Evolutionary conservation across 64 coral and sea anemone genomes (phyloP), one percentile per base, ranked within the genome.

Genomic region (Pocillopora damicornis): DNA sequence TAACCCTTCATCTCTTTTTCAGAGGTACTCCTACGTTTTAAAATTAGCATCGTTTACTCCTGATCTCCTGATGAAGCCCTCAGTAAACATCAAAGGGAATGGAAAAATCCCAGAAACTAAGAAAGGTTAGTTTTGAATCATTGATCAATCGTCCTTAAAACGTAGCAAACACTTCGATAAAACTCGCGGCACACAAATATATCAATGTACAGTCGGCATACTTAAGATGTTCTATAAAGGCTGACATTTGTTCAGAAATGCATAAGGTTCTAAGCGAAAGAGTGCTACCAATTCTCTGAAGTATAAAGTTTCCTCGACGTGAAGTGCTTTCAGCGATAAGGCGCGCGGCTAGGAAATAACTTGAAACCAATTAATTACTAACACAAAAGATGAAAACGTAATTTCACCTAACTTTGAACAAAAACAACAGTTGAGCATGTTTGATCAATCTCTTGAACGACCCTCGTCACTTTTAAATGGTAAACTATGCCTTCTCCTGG

Each of bases 91-190:
- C 16, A 22, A 45, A 76, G 20, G 76, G 63, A 57, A 38, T 68
- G 91, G 91, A 20, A 7, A 16, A 45, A 74, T 93, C 77, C 91
- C 91, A 61, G 34, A 89, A 71, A 85, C 2, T 7, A 83, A 89
- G 88, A 77, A 87, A 60, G 87, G 91, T 93, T 61, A 82, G 86
- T 72, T 34, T 60, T 51, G 77, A 79, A 23, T 81, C 5, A 5
- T 17, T 16, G 59, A 81, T 63, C 60, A 64, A 81, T 63, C 59
- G 58, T 79, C 60, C 56, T 15, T 22, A 68, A 17, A 16, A 8
- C 17, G 14, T 61, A 0, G 65, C 65, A 8, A 17, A 17, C 15
- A 15, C 18, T 3, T 68, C 17, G 30, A 30, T 30, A 30, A 30
- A 68, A 8, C 65, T 23, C 20, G 20, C n/a, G 67, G 22, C 67